phyloP scores from a whole-genome alignment of 2,797 vertebrate species.

The Halcyon leucocephala region DNA sequence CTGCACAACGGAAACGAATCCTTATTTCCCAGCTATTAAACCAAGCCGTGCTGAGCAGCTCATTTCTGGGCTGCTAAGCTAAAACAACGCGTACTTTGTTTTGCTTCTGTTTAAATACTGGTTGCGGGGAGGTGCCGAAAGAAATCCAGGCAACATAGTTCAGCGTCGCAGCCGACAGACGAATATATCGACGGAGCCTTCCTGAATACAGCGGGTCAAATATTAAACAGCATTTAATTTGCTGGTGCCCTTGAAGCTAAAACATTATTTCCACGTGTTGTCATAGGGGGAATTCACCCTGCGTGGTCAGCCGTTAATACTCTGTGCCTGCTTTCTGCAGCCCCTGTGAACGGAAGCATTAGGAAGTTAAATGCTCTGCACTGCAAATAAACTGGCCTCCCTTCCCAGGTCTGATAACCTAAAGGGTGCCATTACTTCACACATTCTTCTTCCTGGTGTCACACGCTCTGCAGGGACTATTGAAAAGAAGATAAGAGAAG shows the following conservation, averaged over 20 bases:
- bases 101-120: background rate
- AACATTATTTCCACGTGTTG: background rate
- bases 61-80: background rate
- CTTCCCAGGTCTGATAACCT: conserved; percentile 21
- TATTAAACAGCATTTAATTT: background rate
- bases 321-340: background rate
- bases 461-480: background rate
- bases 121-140: background rate
- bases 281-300: background rate
- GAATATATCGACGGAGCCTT: background rate
- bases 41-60: background rate
- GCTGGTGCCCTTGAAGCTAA: background rate
- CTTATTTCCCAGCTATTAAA: background rate
- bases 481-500: conserved; percentile 49
- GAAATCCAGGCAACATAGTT: background rate
- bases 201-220: background rate
- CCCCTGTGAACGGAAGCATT: background rate
- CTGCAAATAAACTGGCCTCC: background rate
- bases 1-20: background rate
- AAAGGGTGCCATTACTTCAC: background rate
- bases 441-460: conserved; percentile 15
- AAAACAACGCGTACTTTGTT: background rate
- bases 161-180: background rate
- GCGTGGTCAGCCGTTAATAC: fast-evolving
- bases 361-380: background rate